phyloP scores from a whole-genome alignment of 2,797 vertebrate genomes.

The Paramormyrops hopkinsi region DNA sequence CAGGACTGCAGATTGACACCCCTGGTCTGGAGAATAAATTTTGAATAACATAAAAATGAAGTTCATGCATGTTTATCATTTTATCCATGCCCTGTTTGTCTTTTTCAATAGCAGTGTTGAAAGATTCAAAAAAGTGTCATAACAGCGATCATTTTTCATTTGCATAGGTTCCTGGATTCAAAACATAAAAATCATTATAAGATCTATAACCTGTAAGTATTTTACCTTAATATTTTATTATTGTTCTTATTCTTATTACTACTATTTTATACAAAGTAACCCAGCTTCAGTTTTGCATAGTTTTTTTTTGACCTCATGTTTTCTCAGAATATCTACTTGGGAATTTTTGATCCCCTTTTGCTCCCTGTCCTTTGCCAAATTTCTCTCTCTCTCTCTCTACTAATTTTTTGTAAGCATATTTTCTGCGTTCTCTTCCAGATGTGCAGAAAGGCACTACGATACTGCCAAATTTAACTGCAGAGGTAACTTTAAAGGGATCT shows the following conservation, averaged over 20 bases:
- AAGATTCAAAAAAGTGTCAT: neutral
- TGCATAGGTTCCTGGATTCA: constrained; percentile 85
- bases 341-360: neutral
- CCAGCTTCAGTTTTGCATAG: neutral
- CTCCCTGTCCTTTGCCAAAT: neutral
- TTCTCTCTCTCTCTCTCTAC: neutral
- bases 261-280: neutral
- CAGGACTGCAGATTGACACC: too few relatives aligned
- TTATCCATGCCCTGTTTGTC: neutral
- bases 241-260: neutral
- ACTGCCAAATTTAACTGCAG: constrained; percentile 92
- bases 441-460: constrained; percentile 95
- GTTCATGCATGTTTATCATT: neutral
- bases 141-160: neutral
- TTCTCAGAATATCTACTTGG: neutral
- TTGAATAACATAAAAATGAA: neutral
- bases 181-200: constrained; percentile 99
- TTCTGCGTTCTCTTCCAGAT: constrained; percentile 64
- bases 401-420: neutral
- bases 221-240: neutral
- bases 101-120: neutral
- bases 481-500: constrained; percentile 63
- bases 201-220: constrained; percentile 99
- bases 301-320: neutral
- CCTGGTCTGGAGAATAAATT: neutral